Percentiles rank a stretch among this genome's conserved stretches.
phyloP scores from a whole-genome alignment of 1,140 invertebrate genomes.

The Drosophila sechellia region DNA sequence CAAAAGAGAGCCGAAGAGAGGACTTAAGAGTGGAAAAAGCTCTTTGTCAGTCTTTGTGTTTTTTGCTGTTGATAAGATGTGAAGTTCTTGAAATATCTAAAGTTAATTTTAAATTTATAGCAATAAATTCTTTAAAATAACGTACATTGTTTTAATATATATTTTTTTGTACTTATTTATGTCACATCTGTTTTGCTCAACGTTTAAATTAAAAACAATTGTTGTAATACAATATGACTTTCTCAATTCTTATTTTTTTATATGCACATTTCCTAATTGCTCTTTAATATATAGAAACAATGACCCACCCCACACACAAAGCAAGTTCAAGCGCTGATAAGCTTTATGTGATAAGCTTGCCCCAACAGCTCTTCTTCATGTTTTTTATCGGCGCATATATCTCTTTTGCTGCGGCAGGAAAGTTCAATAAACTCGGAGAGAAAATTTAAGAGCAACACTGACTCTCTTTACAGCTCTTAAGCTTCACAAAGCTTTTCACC shows the following conservation, averaged over 20 bases:
- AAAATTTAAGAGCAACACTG: neutral
- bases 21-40: conserved; percentile 45
- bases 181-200: too few relatives aligned
- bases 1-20: conserved; percentile 14
- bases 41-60: conserved; percentile 19
- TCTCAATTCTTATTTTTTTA: neutral
- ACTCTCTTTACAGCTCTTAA: conserved; percentile 36
- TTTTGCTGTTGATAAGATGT: conserved; percentile 16
- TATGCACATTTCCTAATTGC: neutral
- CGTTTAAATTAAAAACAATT: too few relatives aligned
- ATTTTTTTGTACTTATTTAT: neutral
- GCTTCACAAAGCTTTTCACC: conserved; percentile 63
- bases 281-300: neutral
- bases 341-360: conserved; percentile 52
- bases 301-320: conserved; percentile 24
- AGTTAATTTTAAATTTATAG: neutral
- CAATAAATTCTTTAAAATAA: neutral
- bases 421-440: conserved; percentile 55
- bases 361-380: conserved; percentile 5
- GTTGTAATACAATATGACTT: too few relatives aligned
- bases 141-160: too few relatives aligned
- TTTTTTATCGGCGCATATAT: conserved; percentile 26
- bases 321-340: conserved; percentile 60
- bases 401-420: conserved; percentile 24
- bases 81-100: neutral